phyloP scores from a whole-genome alignment of 2,113 vertebrate genomes.

The Craseonycteris thonglongyai region DNA sequence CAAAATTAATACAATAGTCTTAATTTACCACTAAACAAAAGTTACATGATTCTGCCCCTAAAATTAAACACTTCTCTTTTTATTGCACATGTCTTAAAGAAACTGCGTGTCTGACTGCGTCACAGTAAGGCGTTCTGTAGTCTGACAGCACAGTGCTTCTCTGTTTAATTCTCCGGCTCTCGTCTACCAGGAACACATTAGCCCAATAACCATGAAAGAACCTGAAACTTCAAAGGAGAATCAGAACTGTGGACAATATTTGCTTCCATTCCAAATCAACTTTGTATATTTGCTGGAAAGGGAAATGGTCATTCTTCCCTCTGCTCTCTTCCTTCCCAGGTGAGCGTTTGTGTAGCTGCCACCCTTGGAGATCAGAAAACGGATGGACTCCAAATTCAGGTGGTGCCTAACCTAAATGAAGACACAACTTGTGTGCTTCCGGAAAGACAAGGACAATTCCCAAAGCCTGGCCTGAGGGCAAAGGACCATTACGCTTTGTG shows the following conservation, averaged over 20 bases:
- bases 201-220: not conserved
- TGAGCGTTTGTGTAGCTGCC: not conserved
- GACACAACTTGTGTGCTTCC: not conserved
- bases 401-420: not conserved
- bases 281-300: slow-evolving; percentile 17
- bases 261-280: not conserved
- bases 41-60: not conserved
- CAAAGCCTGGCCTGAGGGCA: not conserved
- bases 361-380: not conserved
- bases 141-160: not conserved
- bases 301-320: not conserved
- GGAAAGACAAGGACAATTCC: not conserved
- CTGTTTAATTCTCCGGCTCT: not conserved
- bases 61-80: not conserved
- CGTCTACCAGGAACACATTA: not conserved
- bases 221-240: not conserved
- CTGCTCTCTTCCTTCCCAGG: not conserved
- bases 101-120: not conserved
- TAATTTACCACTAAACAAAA: not conserved
- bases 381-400: not conserved
- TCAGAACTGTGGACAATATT: not conserved
- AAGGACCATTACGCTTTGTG: not conserved
- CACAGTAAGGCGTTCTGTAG: not conserved
- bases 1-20: not conserved
- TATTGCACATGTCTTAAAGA: not conserved